A percentile compares a stretch with the other conserved stretches of the same genome.
Conservation (phyloP, 2,797 vertebrate genomes). For the Hoplostethus atlanticus region DNA sequence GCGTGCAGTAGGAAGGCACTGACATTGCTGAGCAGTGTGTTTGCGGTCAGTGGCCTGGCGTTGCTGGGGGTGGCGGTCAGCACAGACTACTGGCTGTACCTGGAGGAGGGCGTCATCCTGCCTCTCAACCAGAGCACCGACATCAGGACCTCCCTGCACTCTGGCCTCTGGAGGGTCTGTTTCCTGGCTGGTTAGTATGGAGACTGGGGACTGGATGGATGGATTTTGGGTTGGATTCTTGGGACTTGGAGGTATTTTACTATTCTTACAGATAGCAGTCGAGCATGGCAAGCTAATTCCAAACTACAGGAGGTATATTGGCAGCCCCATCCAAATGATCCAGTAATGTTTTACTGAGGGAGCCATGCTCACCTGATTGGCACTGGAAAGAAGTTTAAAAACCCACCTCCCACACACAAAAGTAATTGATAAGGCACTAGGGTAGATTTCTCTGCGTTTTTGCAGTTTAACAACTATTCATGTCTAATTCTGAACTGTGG, state of each 20-base stretch:
- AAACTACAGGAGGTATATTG: not conserved
- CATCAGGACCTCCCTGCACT: conserved; percentile 92
- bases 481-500: not conserved
- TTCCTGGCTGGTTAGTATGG: conserved; percentile 89
- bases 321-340: no score
- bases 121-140: conserved; percentile 93
- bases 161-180: conserved; percentile 95
- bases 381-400: no score
- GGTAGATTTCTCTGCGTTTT: not conserved
- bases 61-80: conserved; percentile 94
- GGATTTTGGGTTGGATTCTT: not conserved
- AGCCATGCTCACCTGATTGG: no score
- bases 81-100: conserved; percentile 97
- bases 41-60: conserved; percentile 92
- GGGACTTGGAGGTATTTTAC: not conserved
- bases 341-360: no score
- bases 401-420: no score
- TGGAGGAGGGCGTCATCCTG: conserved; percentile 92
- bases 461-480: not conserved
- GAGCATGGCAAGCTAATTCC: not conserved
- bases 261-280: not conserved
- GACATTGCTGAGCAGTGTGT: conserved; percentile 94
- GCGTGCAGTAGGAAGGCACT: conserved; percentile 92
- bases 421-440: no score
- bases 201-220: conserved; percentile 29